Evolutionary conservation across 2,113 vertebrate genomes (phyloP).

Genomic region (Geococcyx californianus): DNA sequence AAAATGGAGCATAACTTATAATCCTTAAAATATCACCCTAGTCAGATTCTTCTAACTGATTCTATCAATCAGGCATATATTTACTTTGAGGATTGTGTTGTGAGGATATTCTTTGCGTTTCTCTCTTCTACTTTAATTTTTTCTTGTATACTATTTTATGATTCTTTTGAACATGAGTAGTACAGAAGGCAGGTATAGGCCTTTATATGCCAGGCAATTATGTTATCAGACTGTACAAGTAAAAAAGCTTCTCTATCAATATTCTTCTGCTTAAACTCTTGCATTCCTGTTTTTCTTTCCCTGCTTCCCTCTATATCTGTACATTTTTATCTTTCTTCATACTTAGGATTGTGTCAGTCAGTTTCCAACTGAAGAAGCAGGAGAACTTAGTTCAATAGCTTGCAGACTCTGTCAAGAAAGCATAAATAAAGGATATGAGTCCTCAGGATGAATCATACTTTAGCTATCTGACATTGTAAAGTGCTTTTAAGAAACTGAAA

Average conservation of each 20-base stretch:
- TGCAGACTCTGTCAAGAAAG: neutral
- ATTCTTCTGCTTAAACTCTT: neutral
- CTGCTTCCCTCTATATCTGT: neutral
- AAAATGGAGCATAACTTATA: neutral
- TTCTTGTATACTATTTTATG: neutral
- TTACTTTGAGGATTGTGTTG: neutral
- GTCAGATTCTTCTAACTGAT: neutral
- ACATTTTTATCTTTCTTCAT: neutral
- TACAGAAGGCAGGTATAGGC: neutral
- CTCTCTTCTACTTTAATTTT: neutral
- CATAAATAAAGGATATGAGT: neutral
- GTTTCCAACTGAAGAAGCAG: neutral
- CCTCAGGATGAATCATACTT: constrained; percentile 22
- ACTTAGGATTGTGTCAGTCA: neutral
- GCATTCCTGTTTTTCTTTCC: neutral
- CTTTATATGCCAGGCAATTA: neutral
- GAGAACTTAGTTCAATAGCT: neutral
- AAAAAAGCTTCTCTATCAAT: neutral
- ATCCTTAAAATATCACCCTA: neutral
- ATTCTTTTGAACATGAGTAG: neutral
- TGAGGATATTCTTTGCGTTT: neutral
- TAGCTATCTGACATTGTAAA: neutral
- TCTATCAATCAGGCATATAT: neutral
- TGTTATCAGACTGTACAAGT: neutral
- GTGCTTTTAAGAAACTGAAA: neutral